Percentiles rank a stretch among this genome's conserved stretches.
Conservation (phyloP, 2,113 vertebrate genomes). For the Oophaga pumilio region DNA sequence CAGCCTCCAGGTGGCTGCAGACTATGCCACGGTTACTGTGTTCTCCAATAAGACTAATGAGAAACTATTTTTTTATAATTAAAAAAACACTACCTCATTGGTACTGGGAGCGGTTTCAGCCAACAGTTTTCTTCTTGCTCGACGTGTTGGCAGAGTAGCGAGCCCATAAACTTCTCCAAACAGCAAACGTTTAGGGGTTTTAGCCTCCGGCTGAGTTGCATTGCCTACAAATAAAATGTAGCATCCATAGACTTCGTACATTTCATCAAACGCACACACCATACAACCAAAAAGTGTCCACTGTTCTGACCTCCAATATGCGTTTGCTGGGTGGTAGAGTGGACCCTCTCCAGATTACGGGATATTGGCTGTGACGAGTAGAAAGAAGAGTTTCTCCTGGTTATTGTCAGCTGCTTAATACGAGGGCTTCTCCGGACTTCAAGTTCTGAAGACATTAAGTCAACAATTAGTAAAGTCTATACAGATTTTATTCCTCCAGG, state of each 20-base stretch:
- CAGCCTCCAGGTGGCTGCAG: no score
- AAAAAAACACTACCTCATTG: slow-evolving; percentile 75
- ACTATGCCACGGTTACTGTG: no score
- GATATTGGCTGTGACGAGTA: slow-evolving; percentile 78
- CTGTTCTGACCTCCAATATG: not conserved
- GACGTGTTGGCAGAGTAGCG: slow-evolving; percentile 59
- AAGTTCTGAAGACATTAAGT: slow-evolving; percentile 61
- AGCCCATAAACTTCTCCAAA: slow-evolving; percentile 79
- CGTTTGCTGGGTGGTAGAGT: slow-evolving; percentile 61
- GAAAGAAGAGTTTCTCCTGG: slow-evolving; percentile 78
- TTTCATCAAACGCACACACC: not conserved
- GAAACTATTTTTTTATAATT: no score
- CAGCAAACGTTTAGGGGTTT: slow-evolving; percentile 85
- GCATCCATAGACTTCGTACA: not conserved
- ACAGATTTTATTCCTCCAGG: no score
- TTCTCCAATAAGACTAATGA: no score
- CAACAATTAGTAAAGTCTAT: no score
- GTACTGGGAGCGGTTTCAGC: slow-evolving; percentile 64
- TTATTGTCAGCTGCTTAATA: slow-evolving; percentile 77
- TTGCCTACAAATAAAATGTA: not conserved
- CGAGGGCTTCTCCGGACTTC: slow-evolving; percentile 87
- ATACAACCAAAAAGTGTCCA: not conserved
- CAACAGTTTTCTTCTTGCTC: slow-evolving; percentile 63
- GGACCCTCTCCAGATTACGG: slow-evolving; percentile 72
- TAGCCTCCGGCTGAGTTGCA: slow-evolving; percentile 58